A percentile compares a stretch with the other conserved stretches of the same genome.
These are phyloP conservation scores for Acleris laterana DNA, from an alignment of 2,888 invertebrate genomes.

Conservation along the genomic window DNA sequence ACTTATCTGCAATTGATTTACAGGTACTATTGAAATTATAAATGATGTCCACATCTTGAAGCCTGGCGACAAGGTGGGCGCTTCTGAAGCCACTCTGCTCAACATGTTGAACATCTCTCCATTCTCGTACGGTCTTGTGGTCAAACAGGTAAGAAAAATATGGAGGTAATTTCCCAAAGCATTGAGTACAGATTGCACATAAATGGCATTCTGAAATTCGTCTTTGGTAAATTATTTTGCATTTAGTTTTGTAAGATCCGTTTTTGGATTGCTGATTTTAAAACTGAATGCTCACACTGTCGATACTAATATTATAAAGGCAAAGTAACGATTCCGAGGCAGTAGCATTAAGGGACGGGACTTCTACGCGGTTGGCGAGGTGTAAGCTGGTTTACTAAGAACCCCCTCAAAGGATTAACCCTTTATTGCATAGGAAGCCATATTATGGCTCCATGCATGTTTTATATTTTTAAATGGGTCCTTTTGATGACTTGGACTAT, in stretches of 20 bases:
- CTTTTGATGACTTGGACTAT: no score
- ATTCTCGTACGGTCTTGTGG: slow-evolving; percentile 98
- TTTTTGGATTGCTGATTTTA: slow-evolving; percentile 38
- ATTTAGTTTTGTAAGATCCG: slow-evolving; percentile 42
- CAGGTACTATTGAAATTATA: slow-evolving; percentile 99
- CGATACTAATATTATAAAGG: no score
- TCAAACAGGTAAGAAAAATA: slow-evolving; percentile 88
- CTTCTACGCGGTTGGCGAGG: no score
- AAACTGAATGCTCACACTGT: slow-evolving; percentile 45
- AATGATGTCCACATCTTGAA: slow-evolving; percentile 96
- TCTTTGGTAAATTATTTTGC: slow-evolving; percentile 72
- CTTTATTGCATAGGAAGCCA: no score
- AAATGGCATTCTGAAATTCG: slow-evolving; percentile 72
- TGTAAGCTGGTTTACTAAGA: no score
- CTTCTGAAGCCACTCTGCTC: slow-evolving; percentile 98
- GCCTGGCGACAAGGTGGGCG: slow-evolving; percentile 98
- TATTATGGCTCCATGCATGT: no score
- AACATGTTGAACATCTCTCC: slow-evolving; percentile 99
- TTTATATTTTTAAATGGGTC: no score
- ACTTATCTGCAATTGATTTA: slow-evolving; percentile 17
- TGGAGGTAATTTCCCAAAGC: slow-evolving; percentile 59
- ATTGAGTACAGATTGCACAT: slow-evolving; percentile 77
- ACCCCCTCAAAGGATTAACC: no score
- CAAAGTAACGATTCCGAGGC: no score
- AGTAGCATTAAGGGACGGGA: neutral